Conservation (phyloP, 2,888 invertebrate genomes). For the Gymnosoma rotundatum region DNA sequence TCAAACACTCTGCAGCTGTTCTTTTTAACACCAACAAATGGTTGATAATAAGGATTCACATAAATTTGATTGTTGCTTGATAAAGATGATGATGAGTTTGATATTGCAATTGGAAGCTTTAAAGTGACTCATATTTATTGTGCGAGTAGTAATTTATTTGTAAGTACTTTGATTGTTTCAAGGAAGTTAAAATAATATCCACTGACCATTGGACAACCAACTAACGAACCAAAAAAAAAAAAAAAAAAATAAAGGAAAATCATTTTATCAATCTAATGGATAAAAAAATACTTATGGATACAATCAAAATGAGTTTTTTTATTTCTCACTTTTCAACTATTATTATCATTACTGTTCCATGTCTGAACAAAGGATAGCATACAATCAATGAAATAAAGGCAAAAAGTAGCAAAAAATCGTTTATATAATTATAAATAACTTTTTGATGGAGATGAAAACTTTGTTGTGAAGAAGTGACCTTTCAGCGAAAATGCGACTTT, state of each 20-base stretch:
- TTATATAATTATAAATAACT: too few relatives aligned
- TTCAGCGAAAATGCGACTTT: too few relatives aligned
- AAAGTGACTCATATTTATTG: too few relatives aligned
- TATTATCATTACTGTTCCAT: background rate
- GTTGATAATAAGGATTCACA: background rate
- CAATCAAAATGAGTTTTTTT: constrained; percentile 11
- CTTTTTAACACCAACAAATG: background rate
- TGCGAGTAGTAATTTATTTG: background rate
- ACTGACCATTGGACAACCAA: background rate
- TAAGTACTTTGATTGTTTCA: background rate
- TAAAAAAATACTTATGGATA: constrained; percentile 20
- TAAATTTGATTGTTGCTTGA: background rate
- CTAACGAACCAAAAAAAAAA: background rate
- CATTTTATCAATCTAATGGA: background rate
- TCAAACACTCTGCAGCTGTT: background rate
- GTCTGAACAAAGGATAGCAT: background rate
- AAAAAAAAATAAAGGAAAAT: background rate
- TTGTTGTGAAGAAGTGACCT: too few relatives aligned
- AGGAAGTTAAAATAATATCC: background rate
- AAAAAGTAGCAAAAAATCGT: too few relatives aligned
- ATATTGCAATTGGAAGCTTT: too few relatives aligned
- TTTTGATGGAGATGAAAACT: too few relatives aligned
- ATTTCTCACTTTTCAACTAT: background rate
- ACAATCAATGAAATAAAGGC: too few relatives aligned
- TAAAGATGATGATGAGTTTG: background rate